phyloP scores from a whole-genome alignment of 2,113 vertebrate genomes.

The Xiphophorus maculatus region DNA sequence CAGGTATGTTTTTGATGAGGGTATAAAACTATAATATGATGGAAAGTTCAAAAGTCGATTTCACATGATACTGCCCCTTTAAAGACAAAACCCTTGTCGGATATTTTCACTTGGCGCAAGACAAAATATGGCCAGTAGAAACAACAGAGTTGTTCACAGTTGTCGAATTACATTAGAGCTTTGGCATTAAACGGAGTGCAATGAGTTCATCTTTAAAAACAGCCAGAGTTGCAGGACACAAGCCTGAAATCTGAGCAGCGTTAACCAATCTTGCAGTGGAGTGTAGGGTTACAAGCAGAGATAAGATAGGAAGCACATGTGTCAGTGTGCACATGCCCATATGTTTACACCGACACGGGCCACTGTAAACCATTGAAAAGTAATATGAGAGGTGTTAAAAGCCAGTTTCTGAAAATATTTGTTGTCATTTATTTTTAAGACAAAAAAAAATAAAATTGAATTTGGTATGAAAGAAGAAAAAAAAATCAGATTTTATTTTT shows the following conservation, averaged over 20 bases:
- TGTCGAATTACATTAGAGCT: background rate
- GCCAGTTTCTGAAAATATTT: too few relatives aligned
- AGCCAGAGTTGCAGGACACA: conserved; percentile 47
- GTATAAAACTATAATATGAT: too few relatives aligned
- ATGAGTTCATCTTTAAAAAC: conserved; percentile 14
- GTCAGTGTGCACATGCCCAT: background rate
- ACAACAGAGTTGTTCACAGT: background rate
- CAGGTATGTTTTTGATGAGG: too few relatives aligned
- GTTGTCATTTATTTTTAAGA: too few relatives aligned
- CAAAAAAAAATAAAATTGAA: too few relatives aligned
- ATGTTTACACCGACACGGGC: conserved; percentile 5
- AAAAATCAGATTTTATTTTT: too few relatives aligned
- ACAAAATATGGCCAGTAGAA: background rate
- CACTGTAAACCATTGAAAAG: background rate
- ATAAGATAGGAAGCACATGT: conserved; percentile 2
- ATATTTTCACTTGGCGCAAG: background rate
- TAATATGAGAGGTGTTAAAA: background rate
- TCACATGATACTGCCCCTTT: background rate
- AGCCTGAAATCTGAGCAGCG: conserved; percentile 56
- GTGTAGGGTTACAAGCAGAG: conserved; percentile 60
- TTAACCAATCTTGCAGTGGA: conserved; percentile 43
- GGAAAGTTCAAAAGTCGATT: too few relatives aligned
- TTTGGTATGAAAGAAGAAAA: too few relatives aligned
- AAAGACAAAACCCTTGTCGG: background rate
- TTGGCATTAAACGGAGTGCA: background rate